phyloP scores from a whole-genome alignment of 2,888 invertebrate genomes.

The Acanthosepion pharaonis region DNA sequence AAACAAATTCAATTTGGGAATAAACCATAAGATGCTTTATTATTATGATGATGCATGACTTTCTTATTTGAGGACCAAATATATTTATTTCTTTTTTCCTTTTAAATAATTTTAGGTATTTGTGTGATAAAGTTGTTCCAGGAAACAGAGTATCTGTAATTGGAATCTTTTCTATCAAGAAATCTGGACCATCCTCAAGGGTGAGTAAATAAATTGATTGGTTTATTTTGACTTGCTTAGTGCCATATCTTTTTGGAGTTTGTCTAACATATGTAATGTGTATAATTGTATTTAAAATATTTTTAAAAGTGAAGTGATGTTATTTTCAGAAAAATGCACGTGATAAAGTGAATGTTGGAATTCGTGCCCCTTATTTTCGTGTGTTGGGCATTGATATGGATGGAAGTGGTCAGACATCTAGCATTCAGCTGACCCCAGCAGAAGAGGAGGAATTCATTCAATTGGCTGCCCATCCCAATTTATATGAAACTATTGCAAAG shows the following conservation, averaged over 20 bases:
- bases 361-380: constrained; percentile 93
- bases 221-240: no score
- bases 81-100: no score
- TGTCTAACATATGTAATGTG: no score
- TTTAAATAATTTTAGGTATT: constrained; percentile 76
- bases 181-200: constrained; percentile 76
- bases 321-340: constrained; percentile 79
- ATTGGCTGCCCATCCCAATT: constrained; percentile 87
- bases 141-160: constrained; percentile 94
- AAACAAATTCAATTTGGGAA: no score
- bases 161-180: constrained; percentile 97
- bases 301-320: neutral
- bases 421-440: constrained; percentile 66
- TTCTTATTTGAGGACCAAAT: no score
- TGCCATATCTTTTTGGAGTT: no score
- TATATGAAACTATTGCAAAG: constrained; percentile 89
- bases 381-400: constrained; percentile 91
- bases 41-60: neutral
- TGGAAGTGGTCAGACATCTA: constrained; percentile 71
- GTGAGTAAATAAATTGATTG: constrained; percentile 52
- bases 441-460: constrained; percentile 88
- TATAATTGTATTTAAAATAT: neutral
- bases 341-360: constrained; percentile 82
- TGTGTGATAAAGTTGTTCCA: constrained; percentile 96
- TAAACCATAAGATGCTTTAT: no score